These are phyloP conservation scores for Hydriomena furcata DNA, from an alignment of 2,888 invertebrate species.

Conservation along the genomic window DNA sequence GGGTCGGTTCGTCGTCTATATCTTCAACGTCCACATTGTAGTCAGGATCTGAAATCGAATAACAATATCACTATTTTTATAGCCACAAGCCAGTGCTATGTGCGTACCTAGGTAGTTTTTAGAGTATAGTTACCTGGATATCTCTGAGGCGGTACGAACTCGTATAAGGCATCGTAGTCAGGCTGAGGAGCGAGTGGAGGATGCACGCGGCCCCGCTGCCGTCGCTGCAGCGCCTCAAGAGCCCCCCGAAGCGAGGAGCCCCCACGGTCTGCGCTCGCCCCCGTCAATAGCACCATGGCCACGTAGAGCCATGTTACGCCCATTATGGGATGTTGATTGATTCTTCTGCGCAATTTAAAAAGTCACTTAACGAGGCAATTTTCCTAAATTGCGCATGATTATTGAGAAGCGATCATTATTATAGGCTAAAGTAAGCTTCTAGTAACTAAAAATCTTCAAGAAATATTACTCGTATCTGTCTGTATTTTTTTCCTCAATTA, in stretches of 20 bases:
- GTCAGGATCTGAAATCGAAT: conserved; percentile 60
- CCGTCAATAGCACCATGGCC: conserved; percentile 47
- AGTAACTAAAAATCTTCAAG: not conserved
- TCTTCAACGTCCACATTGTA: conserved; percentile 67
- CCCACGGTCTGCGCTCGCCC: conserved; percentile 55
- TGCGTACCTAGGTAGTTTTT: too few species aligned
- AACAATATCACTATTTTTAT: not conserved
- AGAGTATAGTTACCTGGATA: conserved; percentile 59
- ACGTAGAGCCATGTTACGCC: conserved; percentile 58
- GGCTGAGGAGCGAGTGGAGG: conserved; percentile 52
- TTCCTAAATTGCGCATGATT: too few species aligned
- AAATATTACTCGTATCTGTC: too few species aligned
- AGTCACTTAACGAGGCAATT: not conserved
- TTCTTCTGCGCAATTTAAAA: conserved; percentile 1
- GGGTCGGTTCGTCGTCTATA: conserved; percentile 58
- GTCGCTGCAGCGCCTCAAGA: conserved; percentile 77
- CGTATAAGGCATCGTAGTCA: conserved; percentile 71
- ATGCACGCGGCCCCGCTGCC: conserved; percentile 70
- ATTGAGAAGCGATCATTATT: too few species aligned
- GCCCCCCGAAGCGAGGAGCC: conserved; percentile 79
- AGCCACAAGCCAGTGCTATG: not conserved
- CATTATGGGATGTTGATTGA: conserved; percentile 47
- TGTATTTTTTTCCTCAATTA: too few species aligned
- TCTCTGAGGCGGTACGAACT: conserved; percentile 67
- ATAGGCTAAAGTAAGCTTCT: not conserved